Base-by-base conservation (phyloP, 2,113 vertebrate species). In the Odobenus rosmarus region DNA sequence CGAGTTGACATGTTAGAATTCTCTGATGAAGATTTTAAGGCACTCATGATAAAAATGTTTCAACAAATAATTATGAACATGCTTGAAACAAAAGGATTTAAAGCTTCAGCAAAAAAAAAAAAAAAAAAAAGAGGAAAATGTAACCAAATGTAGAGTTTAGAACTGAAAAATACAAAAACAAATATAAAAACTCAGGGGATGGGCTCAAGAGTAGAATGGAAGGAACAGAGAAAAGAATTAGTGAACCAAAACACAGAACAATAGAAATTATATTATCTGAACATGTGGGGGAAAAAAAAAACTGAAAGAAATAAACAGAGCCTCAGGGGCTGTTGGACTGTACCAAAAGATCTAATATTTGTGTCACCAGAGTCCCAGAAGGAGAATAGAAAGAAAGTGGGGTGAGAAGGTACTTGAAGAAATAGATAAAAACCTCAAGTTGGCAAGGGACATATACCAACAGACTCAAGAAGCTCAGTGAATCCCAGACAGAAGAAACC, bases 401-500 rank as follows among this genome's bases (percentile, higher is more conserved):
- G 24, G 33, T 33, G 31, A 79, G 24, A 87, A 92, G 87, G 14
- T 81, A 72, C 55, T 81, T 71, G 13, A 87, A 86, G 33, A 92
- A 88, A 81, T 80, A 11, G 49, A n/a, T 62, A 23, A 87, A 88
- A 86, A 92, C 42, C 64, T 74, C 69, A 88, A 88, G 59, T 55
- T 81, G 83, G 83, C 74, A 64, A 80, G 16, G 55, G 74, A 26
- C 28, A 62, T 72, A 81, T 81, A 92, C 26, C 72, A 61, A 87
- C 33, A 33, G n/a, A 62, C 18, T 81, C 39, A 69, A 85, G 46
- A 92, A 92, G 33, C 11, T 81, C 15, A 64, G 42, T 16, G 36
- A 92, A 81, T 14, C 26, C 55, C 64, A 82, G 61, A 92, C 21
- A 95, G 64, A 46, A 87, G 53, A 95, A 95, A 87, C 39, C 39